Percentiles rank a stretch among this genome's conserved stretches.
phyloP scores from a whole-genome alignment of 2,113 vertebrate genomes.

The Ophthalmolycus amberensis region DNA sequence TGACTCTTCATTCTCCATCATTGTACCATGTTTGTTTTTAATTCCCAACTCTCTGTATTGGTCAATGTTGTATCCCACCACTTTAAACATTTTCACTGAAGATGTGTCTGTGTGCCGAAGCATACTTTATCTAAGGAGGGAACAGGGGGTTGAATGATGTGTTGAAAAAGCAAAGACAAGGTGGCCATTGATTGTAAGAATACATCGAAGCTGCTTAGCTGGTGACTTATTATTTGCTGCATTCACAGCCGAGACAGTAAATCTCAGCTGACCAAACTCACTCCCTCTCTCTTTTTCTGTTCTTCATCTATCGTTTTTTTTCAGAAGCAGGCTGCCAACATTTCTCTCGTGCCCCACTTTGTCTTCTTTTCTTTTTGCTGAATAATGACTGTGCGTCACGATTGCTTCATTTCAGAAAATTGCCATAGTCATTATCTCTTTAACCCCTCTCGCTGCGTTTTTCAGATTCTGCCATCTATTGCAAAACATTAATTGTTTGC shows the following conservation, averaged over 20 bases:
- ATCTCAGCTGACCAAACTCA: constrained; percentile 59
- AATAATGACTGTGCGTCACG: constrained; percentile 43
- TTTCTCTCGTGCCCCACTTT: constrained; percentile 26
- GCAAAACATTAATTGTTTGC: constrained; percentile 16
- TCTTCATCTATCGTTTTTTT: constrained; percentile 51
- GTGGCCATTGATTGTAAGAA: constrained; percentile 66
- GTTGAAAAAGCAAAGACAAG: constrained; percentile 47
- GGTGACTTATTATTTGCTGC: constrained; percentile 67
- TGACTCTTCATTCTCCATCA: background rate
- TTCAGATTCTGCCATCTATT: constrained; percentile 4
- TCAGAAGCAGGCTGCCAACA: constrained; percentile 15
- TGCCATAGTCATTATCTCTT: constrained; percentile 23
- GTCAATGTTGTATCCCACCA: background rate
- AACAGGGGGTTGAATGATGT: constrained; percentile 46
- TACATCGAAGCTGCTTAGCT: constrained; percentile 60
- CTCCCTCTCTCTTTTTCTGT: constrained; percentile 29
- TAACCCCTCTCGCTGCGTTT: constrained; percentile 3
- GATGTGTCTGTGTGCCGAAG: constrained; percentile 23
- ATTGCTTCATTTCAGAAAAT: constrained; percentile 37
- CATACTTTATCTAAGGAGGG: constrained; percentile 45
- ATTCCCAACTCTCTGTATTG: background rate
- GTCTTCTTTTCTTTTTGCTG: constrained; percentile 20
- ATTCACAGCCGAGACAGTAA: constrained; percentile 66
- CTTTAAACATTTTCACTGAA: constrained; percentile 12
- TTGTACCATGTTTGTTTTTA: background rate